Evolutionary conservation across 2,113 vertebrate genomes (phyloP).

Genomic region (Anhinga rufa): DNA sequence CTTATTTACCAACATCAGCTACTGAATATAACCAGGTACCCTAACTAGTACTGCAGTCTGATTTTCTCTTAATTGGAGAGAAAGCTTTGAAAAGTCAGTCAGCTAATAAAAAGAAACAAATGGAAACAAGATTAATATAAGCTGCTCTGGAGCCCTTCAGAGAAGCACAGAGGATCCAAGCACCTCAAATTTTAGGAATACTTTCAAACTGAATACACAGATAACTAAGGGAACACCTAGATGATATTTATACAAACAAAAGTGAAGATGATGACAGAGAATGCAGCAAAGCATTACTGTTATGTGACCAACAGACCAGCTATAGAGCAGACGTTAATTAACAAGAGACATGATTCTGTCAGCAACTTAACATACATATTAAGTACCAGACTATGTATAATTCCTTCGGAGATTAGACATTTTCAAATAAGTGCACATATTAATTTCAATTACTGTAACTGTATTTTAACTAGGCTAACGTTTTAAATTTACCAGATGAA

Average conservation of each 20-base stretch:
- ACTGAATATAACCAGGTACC: neutral
- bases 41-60: neutral
- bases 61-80: neutral
- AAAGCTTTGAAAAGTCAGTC: neutral
- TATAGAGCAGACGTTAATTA: neutral
- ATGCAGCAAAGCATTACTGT: neutral
- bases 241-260: neutral
- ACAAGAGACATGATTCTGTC: neutral
- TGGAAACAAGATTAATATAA: neutral
- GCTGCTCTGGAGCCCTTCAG: neutral
- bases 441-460: neutral
- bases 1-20: neutral
- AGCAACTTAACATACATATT: neutral
- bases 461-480: neutral
- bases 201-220: neutral
- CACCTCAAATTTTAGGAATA: neutral
- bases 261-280: neutral
- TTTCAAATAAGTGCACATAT: neutral
- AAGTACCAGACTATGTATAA: neutral
- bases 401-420: neutral
- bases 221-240: neutral
- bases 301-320: neutral
- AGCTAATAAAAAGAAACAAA: neutral
- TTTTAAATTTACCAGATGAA: neutral
- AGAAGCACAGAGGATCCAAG: neutral